Percentiles rank a stretch among this genome's conserved stretches.
Evolutionary conservation across 1,140 invertebrate species (phyloP).

Genomic region (Pachyrhynchus sulphureomaculatus): DNA sequence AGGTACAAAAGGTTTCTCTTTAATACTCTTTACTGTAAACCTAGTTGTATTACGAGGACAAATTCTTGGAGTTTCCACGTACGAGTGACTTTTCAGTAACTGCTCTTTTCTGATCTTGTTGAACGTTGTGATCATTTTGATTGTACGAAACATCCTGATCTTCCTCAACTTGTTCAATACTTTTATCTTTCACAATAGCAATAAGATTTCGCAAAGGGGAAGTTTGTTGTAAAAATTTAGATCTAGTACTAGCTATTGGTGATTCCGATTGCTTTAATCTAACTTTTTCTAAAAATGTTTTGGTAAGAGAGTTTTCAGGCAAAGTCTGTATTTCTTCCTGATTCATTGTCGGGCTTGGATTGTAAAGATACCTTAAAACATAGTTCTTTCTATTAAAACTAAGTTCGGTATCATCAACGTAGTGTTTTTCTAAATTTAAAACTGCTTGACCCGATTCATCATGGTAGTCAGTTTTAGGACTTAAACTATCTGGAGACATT

Average conservation of each 20-base stretch:
- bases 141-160: too few species aligned
- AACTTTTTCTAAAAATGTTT: conserved; percentile 20
- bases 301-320: conserved; percentile 20
- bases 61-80: background rate
- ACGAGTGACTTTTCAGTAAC: conserved; percentile 26
- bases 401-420: background rate
- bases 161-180: too few species aligned
- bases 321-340: background rate
- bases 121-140: too few species aligned
- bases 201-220: conserved; percentile 31
- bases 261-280: background rate
- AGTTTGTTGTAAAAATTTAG: conserved; percentile 30
- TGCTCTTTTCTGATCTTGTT: background rate
- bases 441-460: background rate
- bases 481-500: conserved; percentile 39
- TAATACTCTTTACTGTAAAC: conserved; percentile 22
- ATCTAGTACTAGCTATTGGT: conserved; percentile 11
- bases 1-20: conserved; percentile 1
- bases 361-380: conserved; percentile 29
- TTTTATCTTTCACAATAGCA: too few species aligned
- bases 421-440: background rate
- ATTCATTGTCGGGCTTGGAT: background rate
- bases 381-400: conserved; percentile 16
- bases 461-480: conserved; percentile 22
- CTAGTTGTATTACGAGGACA: background rate